Evolutionary conservation across 2,888 invertebrate genomes (phyloP).

Genomic region (Alentia gelatinosa): DNA sequence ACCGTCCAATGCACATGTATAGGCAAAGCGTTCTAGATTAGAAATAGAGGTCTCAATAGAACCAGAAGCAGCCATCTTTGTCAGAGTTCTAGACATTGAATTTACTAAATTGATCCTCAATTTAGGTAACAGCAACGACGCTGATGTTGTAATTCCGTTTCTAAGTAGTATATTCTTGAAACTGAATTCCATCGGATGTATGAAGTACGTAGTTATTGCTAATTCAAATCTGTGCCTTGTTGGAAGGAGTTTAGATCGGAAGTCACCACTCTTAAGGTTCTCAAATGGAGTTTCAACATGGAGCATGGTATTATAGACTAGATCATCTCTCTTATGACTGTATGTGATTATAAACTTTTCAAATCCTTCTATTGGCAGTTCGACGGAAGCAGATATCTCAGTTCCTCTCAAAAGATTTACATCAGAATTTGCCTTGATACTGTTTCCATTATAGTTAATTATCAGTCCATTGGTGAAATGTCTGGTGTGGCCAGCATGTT

Average conservation of each 20-base stretch:
- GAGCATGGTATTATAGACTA: not conserved
- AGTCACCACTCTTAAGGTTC: not conserved
- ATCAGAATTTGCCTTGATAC: not conserved
- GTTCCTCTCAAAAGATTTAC: not conserved
- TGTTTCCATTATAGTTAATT: not conserved
- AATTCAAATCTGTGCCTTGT: not conserved
- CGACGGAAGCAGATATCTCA: not conserved
- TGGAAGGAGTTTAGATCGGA: not conserved
- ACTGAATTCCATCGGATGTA: not conserved
- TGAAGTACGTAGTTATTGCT: not conserved
- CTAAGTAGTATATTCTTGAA: not conserved
- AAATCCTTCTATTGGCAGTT: not conserved
- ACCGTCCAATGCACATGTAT: not conserved
- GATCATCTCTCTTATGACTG: not conserved
- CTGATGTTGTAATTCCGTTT: not conserved
- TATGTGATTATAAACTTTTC: not conserved
- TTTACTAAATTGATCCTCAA: constrained; percentile 10
- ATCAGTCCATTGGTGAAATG: constrained; percentile 42
- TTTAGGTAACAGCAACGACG: not conserved
- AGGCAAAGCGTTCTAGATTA: not conserved
- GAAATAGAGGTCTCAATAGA: constrained; percentile 3
- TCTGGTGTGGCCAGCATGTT: constrained; percentile 55
- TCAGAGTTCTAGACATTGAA: not conserved
- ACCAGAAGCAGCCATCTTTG: not conserved
- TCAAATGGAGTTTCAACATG: constrained; percentile 1